Conservation (phyloP, 2,113 vertebrate species). For the Emydura subglobosa region DNA sequence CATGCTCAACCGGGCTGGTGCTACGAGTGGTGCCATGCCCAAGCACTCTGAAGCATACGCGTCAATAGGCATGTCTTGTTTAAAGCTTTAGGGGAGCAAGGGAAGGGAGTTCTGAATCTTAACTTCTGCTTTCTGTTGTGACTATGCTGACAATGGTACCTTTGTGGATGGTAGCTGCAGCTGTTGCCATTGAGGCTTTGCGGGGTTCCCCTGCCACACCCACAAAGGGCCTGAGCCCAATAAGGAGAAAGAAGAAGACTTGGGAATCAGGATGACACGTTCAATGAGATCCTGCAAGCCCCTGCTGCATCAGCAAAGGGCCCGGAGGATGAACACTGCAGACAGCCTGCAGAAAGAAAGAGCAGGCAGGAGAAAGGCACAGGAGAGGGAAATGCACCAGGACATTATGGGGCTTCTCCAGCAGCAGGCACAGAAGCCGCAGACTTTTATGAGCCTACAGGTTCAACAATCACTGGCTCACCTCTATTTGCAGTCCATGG, state of each 20-base stretch:
- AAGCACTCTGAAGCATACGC: not conserved
- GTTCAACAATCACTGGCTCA: not conserved
- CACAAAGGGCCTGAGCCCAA: not conserved
- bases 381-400: not conserved
- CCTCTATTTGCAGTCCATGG: not conserved
- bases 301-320: not conserved
- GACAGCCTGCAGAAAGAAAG: not conserved
- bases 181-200: not conserved
- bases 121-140: not conserved
- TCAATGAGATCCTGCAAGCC: not conserved
- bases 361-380: not conserved
- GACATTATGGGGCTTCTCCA: not conserved
- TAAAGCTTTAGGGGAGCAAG: not conserved
- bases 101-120: not conserved
- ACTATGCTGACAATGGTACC: not conserved
- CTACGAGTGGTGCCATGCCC: no score
- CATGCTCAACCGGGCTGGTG: no score
- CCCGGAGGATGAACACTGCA: not conserved
- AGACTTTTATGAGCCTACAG: no score
- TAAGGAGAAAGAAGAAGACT: not conserved
- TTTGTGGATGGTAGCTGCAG: not conserved
- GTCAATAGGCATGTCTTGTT: not conserved
- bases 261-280: not conserved
- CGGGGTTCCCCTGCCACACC: not conserved
- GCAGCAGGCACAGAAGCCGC: not conserved